phyloP scores from a whole-genome alignment of 2,113 vertebrate genomes.

The Carassius gibelio region DNA sequence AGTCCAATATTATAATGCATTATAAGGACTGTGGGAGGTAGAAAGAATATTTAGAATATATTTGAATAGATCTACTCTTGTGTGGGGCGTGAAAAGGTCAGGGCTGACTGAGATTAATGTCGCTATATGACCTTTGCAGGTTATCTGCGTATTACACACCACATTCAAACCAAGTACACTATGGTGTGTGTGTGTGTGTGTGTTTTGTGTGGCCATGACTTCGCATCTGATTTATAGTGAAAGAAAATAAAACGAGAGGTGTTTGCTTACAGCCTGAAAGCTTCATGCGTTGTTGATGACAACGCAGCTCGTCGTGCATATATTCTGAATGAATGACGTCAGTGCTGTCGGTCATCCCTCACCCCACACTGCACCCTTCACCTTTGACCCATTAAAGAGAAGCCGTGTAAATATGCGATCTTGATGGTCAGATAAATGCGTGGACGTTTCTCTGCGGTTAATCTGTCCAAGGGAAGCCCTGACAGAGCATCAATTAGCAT shows the following conservation, averaged over 20 bases:
- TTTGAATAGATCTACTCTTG: constrained; percentile 37
- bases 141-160: constrained; percentile 23
- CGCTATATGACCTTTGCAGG: constrained; percentile 13
- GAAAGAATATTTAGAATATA: constrained; percentile 1
- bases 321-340: constrained; percentile 25
- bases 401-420: background rate
- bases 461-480: constrained; percentile 44
- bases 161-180: background rate
- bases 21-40: background rate
- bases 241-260: background rate
- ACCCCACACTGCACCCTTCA: constrained; percentile 18
- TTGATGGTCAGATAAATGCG: constrained; percentile 28
- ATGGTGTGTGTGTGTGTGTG: background rate
- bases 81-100: constrained; percentile 34
- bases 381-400: constrained; percentile 39
- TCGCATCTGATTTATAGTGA: background rate
- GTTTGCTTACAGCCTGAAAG: background rate
- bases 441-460: background rate
- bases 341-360: constrained; percentile 2
- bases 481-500: constrained; percentile 50
- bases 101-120: constrained; percentile 37
- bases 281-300: background rate
- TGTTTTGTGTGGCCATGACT: background rate
- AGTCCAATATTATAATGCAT: constrained; percentile 9
- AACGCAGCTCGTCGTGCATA: background rate